phyloP scores from a whole-genome alignment of 2,888 invertebrate genomes.

The Leptinotarsa juncta region DNA sequence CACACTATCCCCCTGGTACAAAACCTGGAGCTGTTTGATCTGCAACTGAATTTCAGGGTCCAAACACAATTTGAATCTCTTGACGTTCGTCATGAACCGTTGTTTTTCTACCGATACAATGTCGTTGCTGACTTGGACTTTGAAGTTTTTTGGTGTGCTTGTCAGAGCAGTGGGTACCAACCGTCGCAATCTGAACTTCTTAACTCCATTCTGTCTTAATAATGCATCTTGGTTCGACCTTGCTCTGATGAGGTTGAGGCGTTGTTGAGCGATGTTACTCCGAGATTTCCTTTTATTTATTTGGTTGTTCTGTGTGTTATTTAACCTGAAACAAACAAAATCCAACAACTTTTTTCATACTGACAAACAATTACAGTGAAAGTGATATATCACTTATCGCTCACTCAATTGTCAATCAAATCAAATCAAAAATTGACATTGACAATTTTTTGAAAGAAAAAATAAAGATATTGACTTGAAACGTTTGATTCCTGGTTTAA shows the following conservation, averaged over 20 bases:
- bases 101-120: slow-evolving; percentile 22
- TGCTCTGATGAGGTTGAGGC: slow-evolving; percentile 34
- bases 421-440: too few species aligned
- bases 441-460: too few species aligned
- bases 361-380: too few species aligned
- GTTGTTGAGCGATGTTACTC: slow-evolving; percentile 24
- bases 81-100: neutral
- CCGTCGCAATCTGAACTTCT: slow-evolving; percentile 33
- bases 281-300: slow-evolving; percentile 17
- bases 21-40: slow-evolving; percentile 48
- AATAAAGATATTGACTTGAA: too few species aligned
- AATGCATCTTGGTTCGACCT: slow-evolving; percentile 1
- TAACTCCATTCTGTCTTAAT: slow-evolving; percentile 8
- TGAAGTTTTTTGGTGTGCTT: slow-evolving; percentile 38
- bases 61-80: slow-evolving; percentile 46
- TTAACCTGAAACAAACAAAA: slow-evolving; percentile 18
- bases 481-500: too few species aligned
- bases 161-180: slow-evolving; percentile 19
- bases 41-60: slow-evolving; percentile 47
- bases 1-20: neutral
- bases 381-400: too few species aligned
- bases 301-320: slow-evolving; percentile 26
- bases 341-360: neutral
- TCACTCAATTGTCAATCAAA: too few species aligned
- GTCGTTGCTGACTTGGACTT: slow-evolving; percentile 47